Base-by-base conservation (phyloP, 2,888 invertebrate species). In the Heliconius ethilla region DNA sequence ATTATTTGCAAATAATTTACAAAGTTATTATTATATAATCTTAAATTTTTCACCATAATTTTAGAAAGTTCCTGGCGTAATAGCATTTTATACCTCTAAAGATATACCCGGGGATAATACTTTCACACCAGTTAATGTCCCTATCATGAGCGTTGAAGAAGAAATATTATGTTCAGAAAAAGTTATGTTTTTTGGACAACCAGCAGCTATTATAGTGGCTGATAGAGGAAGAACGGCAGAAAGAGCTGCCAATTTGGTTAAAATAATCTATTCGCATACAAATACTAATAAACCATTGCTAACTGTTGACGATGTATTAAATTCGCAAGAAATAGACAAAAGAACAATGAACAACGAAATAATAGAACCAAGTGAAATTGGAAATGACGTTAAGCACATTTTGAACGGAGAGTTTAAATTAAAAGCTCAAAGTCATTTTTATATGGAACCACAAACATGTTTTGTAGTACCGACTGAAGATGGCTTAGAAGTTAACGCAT, bases 371-470 rank as follows among this genome's bases (percentile, higher is more conserved):
- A 88, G 87, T 66, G 89, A 92, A 37, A 84, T 81, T 25, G 94
- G 93, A 0, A 87, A 87, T 78, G 91, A 93, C 82, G 87, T 93
- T 0, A 90, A 89, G 82, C 84, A 85, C 83, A 89, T 94, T 15
- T 83, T 96, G 3, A 92, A 91, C 63, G 97, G 97, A 0, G 91
- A 92, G 67, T 90, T 95, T 78, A 93, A 94, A 75, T 84, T 95
- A 80, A 96, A 96, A 22, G 87, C 95, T 9, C 97, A 97, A 86
- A 97, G 96, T 86, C 97, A 97, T 86, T 97, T 95, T 84, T 95
- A 96, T 15, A 96, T 97, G 96, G 97, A 97, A 85, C 95, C 96
- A 0, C 96, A 97, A 59, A 95, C 95, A 0, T 95, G 96, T 79
- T 93, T 97, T 1, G 96, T 95, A 18, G 88, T 95, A 33, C 97